Percentiles rank a stretch among this genome's conserved stretches.
These are phyloP conservation scores for Bellardia bayeri DNA, from an alignment of 2,888 invertebrate species.

Conservation along the genomic window DNA sequence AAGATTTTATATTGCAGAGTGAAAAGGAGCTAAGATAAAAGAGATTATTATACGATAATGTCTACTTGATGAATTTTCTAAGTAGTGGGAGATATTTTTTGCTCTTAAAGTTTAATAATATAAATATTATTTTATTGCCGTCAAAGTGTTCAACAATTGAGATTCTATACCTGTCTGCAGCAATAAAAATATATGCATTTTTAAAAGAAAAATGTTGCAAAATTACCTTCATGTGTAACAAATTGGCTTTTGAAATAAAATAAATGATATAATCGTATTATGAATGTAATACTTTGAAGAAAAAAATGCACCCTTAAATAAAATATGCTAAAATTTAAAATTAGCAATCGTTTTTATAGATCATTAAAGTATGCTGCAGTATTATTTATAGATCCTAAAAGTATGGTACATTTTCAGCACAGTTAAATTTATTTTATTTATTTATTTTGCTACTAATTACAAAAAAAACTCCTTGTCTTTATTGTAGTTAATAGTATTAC, in stretches of 20 bases:
- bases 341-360: background rate
- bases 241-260: background rate
- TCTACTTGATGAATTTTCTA: background rate
- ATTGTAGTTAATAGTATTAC: background rate
- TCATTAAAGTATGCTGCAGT: too few species aligned
- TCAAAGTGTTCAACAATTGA: slow-evolving; percentile 4
- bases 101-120: background rate
- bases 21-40: background rate
- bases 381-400: background rate
- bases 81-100: background rate
- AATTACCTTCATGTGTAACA: background rate
- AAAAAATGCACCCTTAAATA: background rate
- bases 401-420: background rate
- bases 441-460: too few species aligned
- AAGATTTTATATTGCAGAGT: background rate
- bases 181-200: background rate
- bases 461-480: background rate
- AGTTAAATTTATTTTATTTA: too few species aligned
- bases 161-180: slow-evolving; percentile 15
- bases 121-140: slow-evolving; percentile 11
- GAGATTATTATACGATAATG: slow-evolving; percentile 41
- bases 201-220: background rate
- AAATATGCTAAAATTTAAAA: background rate
- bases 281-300: background rate
- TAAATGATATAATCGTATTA: background rate